Conservation (phyloP, 2,888 invertebrate species). For the Drosophila kanekoi region DNA sequence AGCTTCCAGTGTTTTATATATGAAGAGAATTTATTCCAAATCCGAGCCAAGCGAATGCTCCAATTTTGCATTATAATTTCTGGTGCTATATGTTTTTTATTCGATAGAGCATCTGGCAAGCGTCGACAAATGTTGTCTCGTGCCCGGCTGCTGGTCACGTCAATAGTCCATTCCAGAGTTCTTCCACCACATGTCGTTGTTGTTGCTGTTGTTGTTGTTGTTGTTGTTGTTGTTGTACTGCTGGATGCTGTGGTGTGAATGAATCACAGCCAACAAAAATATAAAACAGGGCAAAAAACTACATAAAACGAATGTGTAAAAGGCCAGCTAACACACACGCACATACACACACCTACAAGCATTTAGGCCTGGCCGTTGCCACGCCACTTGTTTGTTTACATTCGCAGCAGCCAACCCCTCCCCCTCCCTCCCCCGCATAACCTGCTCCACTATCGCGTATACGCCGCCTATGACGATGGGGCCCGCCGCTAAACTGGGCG, state of each 20-base stretch:
- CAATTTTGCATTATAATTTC: neutral
- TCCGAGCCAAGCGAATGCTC: neutral
- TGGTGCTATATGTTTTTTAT: neutral
- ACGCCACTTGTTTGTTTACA: conserved; percentile 68
- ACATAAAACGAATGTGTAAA: conserved; percentile 44
- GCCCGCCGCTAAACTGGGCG: conserved; percentile 48
- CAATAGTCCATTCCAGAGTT: conserved; percentile 32
- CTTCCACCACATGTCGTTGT: conserved; percentile 43
- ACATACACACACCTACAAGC: conserved; percentile 5
- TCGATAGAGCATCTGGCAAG: conserved; percentile 37
- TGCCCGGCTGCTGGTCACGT: conserved; percentile 23
- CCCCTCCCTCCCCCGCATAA: neutral
- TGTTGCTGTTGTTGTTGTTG: conserved; percentile 6
- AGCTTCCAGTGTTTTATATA: neutral
- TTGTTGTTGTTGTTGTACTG: conserved; percentile 26
- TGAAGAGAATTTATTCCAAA: too few relatives aligned
- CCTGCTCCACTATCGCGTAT: conserved; percentile 28
- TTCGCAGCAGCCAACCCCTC: conserved; percentile 6
- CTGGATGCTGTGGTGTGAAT: conserved; percentile 42
- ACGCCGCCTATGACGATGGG: conserved; percentile 39
- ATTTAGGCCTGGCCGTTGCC: conserved; percentile 37
- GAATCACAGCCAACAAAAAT: conserved; percentile 60
- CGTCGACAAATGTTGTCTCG: conserved; percentile 16
- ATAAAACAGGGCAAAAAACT: conserved; percentile 38
- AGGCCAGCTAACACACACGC: conserved; percentile 15